Base-by-base conservation (phyloP, 2,797 vertebrate genomes). In the Acipenser ruthenus region DNA sequence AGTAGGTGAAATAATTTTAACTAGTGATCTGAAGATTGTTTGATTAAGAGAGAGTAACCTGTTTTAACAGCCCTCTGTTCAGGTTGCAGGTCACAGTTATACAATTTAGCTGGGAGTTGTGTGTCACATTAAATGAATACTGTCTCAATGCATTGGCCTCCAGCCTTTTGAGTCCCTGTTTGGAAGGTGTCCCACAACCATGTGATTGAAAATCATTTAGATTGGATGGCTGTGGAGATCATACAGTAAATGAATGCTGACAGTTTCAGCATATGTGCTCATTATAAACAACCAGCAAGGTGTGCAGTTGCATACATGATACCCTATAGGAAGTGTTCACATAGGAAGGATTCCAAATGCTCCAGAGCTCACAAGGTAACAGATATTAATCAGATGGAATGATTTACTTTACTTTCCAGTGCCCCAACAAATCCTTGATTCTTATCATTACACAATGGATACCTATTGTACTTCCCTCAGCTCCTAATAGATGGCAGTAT, bases 161-260 rank as follows among this genome's bases (percentile, higher is more conserved):
- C n/a, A 51, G n/a, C 62, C 62, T 64, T 18, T 8, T 50, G 60
- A 48, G 66, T 70, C 12, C 8, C 15, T 10, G 69, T 68, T 82
- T 83, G 82, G 80, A 82, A 69, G 11, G 1, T 60, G 72, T 80
- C 80, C 79, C 69, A 10, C 71, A 76, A 65, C 73, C 80, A 78
- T 82, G 77, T 82, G 79, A 80, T 82, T 79, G 80, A 82, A 81
- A 80, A 77, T 69, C 72, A 66, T 66, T 70, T 70, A 70, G 73
- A 74, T 69, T 73, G 66, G 52, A 58, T 65, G 10, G 52, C 10
- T 9, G 15, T 53, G 64, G 10, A 58, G 11, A 65, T 59, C 10
- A n/a, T 58, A 65, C 10, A n/a, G 11, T 11, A 15, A 58, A 51
- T 48, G 11, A 48, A 65, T 65, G 12, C 37, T 7, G 64, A 53